Evolutionary conservation across 2,113 vertebrate genomes (phyloP).

Genomic region (Echinops telfairi): DNA sequence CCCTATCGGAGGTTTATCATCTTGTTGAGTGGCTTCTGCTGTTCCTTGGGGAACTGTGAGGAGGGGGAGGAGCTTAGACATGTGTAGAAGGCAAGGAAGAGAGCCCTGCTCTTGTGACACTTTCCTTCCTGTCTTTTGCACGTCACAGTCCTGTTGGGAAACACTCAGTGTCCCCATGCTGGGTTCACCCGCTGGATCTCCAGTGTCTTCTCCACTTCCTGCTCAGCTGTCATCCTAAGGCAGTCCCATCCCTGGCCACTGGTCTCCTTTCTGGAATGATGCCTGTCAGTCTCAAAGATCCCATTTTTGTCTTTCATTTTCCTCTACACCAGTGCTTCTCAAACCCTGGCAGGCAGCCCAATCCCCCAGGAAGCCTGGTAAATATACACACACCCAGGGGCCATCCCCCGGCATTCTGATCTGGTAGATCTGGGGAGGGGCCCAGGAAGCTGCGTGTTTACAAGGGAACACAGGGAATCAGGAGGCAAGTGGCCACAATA

Average conservation of each 20-base stretch:
- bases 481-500: background rate
- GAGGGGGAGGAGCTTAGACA: background rate
- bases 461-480: background rate
- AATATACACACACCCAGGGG: background rate
- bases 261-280: background rate
- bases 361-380: background rate
- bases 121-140: constrained; percentile 50
- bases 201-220: background rate
- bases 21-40: background rate
- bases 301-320: background rate
- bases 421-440: background rate
- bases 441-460: background rate
- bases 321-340: background rate
- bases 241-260: no score
- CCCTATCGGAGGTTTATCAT: fast-evolving
- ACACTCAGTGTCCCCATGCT: background rate
- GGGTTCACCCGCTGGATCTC: background rate
- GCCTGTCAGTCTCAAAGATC: background rate
- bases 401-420: background rate
- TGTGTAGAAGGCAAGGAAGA: constrained; percentile 2
- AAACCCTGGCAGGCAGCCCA: background rate
- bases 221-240: background rate
- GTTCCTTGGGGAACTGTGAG: background rate
- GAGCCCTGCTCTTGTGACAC: background rate
- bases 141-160: background rate